Conservation (phyloP, 2,888 invertebrate genomes). For the Parthenolecanium corni region DNA sequence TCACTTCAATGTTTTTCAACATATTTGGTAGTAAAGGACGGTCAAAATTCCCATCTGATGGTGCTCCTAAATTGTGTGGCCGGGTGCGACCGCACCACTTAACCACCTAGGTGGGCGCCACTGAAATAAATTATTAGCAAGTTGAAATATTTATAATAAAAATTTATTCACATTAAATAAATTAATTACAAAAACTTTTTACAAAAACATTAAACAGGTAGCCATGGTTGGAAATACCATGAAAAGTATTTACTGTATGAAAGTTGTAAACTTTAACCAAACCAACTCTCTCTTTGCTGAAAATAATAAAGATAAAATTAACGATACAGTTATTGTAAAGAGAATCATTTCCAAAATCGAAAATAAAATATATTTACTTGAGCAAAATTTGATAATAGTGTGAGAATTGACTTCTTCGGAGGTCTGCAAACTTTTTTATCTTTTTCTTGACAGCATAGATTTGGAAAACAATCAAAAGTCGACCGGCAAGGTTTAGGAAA, state of each 20-base stretch:
- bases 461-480: slow-evolving; percentile 64
- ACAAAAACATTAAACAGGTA: too few species aligned
- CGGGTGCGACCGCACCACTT: too few species aligned
- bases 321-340: background rate
- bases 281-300: slow-evolving; percentile 31
- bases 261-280: slow-evolving; percentile 28
- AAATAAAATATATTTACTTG: slow-evolving; percentile 17
- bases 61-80: too few species aligned
- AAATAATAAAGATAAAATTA: slow-evolving; percentile 17
- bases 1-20: too few species aligned
- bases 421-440: slow-evolving; percentile 60
- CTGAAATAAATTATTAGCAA: too few species aligned
- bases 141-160: too few species aligned
- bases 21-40: too few species aligned
- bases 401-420: slow-evolving; percentile 56
- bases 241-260: background rate
- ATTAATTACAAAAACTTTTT: too few species aligned
- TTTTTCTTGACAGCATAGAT: slow-evolving; percentile 65
- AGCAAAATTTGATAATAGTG: slow-evolving; percentile 35
- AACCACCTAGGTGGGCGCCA: too few species aligned
- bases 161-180: too few species aligned
- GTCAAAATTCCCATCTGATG: too few species aligned
- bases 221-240: too few species aligned
- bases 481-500: slow-evolving; percentile 59
- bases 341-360: background rate